Base-by-base conservation (phyloP, 2,113 vertebrate species). In the Furnarius figulus region DNA sequence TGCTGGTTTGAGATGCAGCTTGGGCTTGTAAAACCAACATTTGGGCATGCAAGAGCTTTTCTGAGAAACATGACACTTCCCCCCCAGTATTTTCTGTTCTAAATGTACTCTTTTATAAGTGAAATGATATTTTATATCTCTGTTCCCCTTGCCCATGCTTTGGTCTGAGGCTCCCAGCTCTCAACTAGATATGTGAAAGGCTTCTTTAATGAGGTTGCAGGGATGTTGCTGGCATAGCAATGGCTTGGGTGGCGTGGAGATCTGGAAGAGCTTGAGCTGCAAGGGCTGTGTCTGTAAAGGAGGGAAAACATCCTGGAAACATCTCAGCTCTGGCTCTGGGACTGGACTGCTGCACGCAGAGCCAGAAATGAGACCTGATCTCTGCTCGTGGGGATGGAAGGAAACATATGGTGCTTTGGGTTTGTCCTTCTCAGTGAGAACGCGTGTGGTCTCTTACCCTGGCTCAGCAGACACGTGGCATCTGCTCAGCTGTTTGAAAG, bases 161-260 rank as follows among this genome's bases (percentile, higher is more conserved):
- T 37, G 5, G 14, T 63, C 31, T 67, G 81, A 63, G 56, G 39
- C 1, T 84, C 19, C 39, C 33, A 87, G 18, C 13, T 12, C 76
- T 80, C 77, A 76, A 3, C 39, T 22, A 8, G 4, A 5, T 39
- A 67, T 42, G 7, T 55, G 39, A 17, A 75, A 63, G 25, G 18
- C 35, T 77, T 42, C 61, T 87, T 81, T 71, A 55, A 72, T 5
- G 42, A 87, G 30, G 17, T 44, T 85, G 73, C 47, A 67, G 77
- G 80, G 77, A 37, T 59, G 58, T 13, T 1, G 0, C 33, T 0
- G 1, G 33, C 16, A 9, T 31, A 16, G 72, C 0, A 0, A 15
- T 71, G 31, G 4, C 20, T 66, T 74, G 65, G 33, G 66, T 63
- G 70, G 23, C 53, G 47, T 47, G 56, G 70, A 72, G 31, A 50